Conservation (phyloP, 2,888 invertebrate species). For the Drosophila nr. fundita region DNA sequence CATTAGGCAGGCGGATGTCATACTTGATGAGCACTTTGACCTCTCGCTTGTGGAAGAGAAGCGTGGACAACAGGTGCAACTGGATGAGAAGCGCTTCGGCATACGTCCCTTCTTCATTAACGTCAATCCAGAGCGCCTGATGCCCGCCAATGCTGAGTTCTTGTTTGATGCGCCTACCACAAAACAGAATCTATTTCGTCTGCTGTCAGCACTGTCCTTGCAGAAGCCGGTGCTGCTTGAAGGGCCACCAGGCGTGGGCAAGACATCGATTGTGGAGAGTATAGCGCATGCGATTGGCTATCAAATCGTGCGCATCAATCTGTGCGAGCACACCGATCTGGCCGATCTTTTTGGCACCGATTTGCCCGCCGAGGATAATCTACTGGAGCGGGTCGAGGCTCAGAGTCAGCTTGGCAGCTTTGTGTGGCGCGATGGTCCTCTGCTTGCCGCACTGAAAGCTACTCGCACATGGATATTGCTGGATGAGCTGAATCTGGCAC, state of each 20-base stretch:
- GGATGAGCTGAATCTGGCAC: constrained; percentile 99
- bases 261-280: constrained; percentile 97
- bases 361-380: constrained; percentile 95
- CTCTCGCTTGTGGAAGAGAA: constrained; percentile 83
- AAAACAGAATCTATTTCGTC: constrained; percentile 91
- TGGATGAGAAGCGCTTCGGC: constrained; percentile 86
- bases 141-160: constrained; percentile 85
- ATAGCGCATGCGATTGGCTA: constrained; percentile 94
- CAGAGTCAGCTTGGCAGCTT: constrained; percentile 89
- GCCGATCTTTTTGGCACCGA: constrained; percentile 99
- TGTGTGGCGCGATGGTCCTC: constrained; percentile 98
- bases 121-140: constrained; percentile 62
- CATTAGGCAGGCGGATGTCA: constrained; percentile 86
- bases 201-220: constrained; percentile 95
- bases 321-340: constrained; percentile 99
- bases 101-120: constrained; percentile 90
- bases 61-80: constrained; percentile 78
- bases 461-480: constrained; percentile 97
- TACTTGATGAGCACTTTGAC: constrained; percentile 84
- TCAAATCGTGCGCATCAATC: constrained; percentile 95
- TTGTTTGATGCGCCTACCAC: constrained; percentile 92
- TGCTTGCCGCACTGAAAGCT: constrained; percentile 95
- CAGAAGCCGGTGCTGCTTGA: constrained; percentile 97
- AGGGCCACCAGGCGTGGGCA: constrained; percentile 99
- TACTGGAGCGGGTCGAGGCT: constrained; percentile 58